Conservation (phyloP, 1,140 invertebrate genomes). For the Hestina assimilis region DNA sequence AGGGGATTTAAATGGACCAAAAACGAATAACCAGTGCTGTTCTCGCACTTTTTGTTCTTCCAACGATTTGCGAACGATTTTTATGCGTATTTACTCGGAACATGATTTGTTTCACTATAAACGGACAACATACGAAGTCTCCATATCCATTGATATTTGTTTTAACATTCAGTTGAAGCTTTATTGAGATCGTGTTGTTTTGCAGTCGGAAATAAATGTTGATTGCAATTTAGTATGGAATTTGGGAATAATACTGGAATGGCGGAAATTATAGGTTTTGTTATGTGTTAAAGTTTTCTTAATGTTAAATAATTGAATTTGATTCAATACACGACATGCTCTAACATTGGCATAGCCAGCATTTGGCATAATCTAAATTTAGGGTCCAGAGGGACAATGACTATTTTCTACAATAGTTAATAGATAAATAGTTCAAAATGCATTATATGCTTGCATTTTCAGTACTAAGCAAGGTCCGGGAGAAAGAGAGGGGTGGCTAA, state of each 20-base stretch:
- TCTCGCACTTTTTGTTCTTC: slow-evolving; percentile 21
- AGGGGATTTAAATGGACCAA: slow-evolving; percentile 26
- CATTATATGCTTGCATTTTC: no score
- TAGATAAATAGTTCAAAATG: no score
- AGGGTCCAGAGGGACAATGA: no score
- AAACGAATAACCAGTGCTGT: slow-evolving; percentile 17
- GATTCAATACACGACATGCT: no score
- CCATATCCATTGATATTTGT: slow-evolving; percentile 15
- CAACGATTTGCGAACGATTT: slow-evolving; percentile 32
- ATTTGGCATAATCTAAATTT: no score
- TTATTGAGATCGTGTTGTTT: neutral
- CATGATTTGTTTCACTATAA: slow-evolving; percentile 27
- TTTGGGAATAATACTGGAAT: neutral
- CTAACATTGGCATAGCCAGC: no score
- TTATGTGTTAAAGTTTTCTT: no score
- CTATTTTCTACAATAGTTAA: no score
- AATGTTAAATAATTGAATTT: no score
- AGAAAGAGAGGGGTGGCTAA: no score
- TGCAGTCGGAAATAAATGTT: neutral
- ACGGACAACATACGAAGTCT: slow-evolving; percentile 20
- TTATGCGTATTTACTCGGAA: slow-evolving; percentile 24
- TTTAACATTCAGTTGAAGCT: neutral
- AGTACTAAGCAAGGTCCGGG: no score
- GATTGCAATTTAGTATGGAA: neutral
- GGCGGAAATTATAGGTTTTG: no score